Conservation (phyloP, 2,797 vertebrate genomes). For the Hirundo rustica region DNA sequence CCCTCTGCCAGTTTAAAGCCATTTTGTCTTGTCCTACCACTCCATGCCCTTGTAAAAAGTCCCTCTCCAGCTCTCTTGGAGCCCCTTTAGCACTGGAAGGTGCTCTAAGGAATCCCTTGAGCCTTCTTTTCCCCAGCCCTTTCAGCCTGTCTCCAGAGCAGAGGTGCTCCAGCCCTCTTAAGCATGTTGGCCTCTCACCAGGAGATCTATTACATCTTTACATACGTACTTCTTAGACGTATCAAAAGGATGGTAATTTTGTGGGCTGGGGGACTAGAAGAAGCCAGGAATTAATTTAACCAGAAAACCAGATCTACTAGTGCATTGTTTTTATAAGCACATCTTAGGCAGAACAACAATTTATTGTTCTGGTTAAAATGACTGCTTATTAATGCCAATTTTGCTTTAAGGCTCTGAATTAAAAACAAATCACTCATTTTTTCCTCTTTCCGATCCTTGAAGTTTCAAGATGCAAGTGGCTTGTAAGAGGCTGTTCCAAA, state of each 20-base stretch:
- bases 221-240: not conserved
- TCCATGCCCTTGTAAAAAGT: not conserved
- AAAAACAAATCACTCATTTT: conserved; percentile 60
- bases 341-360: conserved; percentile 33
- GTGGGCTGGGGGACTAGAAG: not conserved
- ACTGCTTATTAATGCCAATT: conserved; percentile 58
- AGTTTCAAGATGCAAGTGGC: conserved; percentile 48
- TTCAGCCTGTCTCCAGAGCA: not conserved
- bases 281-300: conserved; percentile 52
- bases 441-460: conserved; percentile 41
- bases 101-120: not conserved
- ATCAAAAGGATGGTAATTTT: conserved; percentile 61
- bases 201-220: not conserved
- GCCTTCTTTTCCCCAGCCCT: not conserved
- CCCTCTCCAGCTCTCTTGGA: not conserved
- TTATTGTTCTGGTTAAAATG: conserved; percentile 58
- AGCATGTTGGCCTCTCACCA: not conserved
- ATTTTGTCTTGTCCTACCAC: not conserved
- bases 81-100: not conserved
- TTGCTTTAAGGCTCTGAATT: conserved; percentile 57
- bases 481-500: conserved; percentile 37
- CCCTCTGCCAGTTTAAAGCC: not conserved
- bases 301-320: conserved; percentile 48
- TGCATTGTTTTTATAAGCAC: conserved; percentile 48
- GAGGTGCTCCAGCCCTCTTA: not conserved